phyloP scores from a whole-genome alignment of 2,888 invertebrate genomes.

The Drosophila austrosaltans region DNA sequence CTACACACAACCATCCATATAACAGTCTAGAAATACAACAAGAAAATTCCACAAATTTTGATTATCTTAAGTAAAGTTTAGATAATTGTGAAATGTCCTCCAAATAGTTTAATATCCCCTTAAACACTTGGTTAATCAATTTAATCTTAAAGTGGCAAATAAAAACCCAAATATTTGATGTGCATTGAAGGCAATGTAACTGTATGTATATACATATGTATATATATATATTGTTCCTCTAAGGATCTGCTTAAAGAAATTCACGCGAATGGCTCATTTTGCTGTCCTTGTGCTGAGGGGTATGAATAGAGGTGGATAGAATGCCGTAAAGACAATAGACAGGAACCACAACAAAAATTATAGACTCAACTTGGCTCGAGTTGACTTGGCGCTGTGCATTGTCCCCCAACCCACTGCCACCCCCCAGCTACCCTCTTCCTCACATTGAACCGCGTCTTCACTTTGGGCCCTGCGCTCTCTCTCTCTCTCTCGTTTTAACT shows the following conservation, averaged over 20 bases:
- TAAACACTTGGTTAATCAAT: not conserved
- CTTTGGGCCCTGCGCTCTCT: slow-evolving; percentile 14
- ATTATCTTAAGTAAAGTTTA: not conserved
- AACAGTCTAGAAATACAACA: too few species aligned
- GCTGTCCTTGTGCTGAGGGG: slow-evolving; percentile 35
- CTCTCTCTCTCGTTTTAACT: too few species aligned
- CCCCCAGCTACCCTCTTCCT: not conserved
- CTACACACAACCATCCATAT: too few species aligned
- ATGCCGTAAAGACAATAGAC: slow-evolving; percentile 70
- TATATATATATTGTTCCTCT: not conserved
- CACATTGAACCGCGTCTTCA: slow-evolving; percentile 2
- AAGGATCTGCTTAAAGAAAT: slow-evolving; percentile 50
- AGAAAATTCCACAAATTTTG: too few species aligned
- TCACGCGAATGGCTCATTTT: slow-evolving; percentile 54
- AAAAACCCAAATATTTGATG: slow-evolving; percentile 7
- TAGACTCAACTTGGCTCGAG: slow-evolving; percentile 68
- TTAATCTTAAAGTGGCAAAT: not conserved
- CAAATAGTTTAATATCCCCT: too few species aligned
- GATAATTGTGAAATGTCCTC: not conserved
- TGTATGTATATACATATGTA: too few species aligned
- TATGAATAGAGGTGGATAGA: slow-evolving; percentile 23
- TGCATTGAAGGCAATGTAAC: not conserved
- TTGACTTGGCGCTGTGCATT: slow-evolving; percentile 24
- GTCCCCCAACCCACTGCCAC: not conserved
- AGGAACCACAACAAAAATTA: slow-evolving; percentile 78